Conservation (phyloP, 2,113 vertebrate genomes). For the Cricetomys ansorgei region DNA sequence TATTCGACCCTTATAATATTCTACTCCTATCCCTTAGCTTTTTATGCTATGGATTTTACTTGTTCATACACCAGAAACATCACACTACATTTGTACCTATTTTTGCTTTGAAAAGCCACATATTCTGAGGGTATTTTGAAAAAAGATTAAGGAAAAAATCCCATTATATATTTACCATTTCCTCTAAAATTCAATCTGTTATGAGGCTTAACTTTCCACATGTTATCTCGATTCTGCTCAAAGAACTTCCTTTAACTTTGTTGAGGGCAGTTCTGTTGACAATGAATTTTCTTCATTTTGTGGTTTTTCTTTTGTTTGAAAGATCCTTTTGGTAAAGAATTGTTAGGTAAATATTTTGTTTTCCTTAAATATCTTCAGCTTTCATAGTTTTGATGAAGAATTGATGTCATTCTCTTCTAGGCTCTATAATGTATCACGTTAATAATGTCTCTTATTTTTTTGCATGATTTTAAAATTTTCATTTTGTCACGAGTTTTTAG, state of each 20-base stretch:
- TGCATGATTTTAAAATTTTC: conserved; percentile 31
- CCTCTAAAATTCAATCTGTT: too few species aligned
- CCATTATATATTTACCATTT: background rate
- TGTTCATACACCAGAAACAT: background rate
- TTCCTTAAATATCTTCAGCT: background rate
- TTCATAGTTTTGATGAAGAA: background rate
- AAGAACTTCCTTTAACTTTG: background rate
- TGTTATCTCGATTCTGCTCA: background rate
- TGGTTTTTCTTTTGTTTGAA: background rate
- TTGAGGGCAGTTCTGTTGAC: background rate
- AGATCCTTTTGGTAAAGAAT: background rate
- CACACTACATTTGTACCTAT: background rate
- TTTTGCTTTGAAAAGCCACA: conserved; percentile 22
- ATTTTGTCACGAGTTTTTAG: conserved; percentile 26
- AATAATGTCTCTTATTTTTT: background rate
- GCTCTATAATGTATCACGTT: background rate
- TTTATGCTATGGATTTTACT: background rate
- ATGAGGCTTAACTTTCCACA: background rate
- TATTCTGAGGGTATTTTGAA: conserved; percentile 25
- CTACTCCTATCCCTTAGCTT: background rate
- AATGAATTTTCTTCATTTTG: background rate
- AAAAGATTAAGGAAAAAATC: background rate
- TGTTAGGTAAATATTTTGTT: background rate
- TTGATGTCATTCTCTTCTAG: background rate
- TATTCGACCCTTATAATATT: background rate